These are phyloP conservation scores for Oxyura jamaicensis DNA, from an alignment of 2,113 vertebrate species.

Conservation along the genomic window DNA sequence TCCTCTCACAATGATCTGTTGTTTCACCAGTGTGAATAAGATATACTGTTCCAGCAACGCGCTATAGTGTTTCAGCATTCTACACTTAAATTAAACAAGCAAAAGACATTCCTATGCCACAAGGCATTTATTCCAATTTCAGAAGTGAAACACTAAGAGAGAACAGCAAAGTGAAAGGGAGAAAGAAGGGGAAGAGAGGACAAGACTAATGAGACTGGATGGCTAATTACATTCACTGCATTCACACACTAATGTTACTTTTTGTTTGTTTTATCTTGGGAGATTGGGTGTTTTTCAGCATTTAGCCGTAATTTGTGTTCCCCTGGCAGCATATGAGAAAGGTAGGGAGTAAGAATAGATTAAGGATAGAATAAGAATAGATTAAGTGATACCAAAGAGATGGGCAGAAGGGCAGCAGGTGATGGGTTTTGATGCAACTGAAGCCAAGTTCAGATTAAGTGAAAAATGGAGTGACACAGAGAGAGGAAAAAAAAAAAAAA, in stretches of 20 bases:
- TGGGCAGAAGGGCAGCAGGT: neutral
- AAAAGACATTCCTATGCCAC: neutral
- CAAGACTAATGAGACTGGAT: neutral
- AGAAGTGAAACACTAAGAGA: neutral
- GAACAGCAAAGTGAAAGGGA: neutral
- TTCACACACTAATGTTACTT: neutral
- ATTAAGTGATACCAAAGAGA: neutral
- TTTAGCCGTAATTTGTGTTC: neutral
- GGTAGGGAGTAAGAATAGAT: neutral
- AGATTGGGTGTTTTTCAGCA: neutral
- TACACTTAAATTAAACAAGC: neutral
- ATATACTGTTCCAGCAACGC: neutral
- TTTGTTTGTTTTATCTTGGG: neutral
- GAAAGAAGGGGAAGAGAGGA: neutral
- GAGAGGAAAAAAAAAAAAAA: neutral
- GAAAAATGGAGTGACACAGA: neutral
- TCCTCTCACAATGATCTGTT: neutral
- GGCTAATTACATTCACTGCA: neutral
- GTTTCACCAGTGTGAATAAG: neutral
- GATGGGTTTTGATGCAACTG: neutral
- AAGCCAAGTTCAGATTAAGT: neutral
- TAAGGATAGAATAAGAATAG: neutral
- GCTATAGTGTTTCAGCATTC: neutral
- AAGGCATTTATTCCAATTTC: neutral
- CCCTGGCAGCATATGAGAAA: neutral